phyloP scores from a whole-genome alignment of 1,140 invertebrate genomes.

The Maniola jurtina region DNA sequence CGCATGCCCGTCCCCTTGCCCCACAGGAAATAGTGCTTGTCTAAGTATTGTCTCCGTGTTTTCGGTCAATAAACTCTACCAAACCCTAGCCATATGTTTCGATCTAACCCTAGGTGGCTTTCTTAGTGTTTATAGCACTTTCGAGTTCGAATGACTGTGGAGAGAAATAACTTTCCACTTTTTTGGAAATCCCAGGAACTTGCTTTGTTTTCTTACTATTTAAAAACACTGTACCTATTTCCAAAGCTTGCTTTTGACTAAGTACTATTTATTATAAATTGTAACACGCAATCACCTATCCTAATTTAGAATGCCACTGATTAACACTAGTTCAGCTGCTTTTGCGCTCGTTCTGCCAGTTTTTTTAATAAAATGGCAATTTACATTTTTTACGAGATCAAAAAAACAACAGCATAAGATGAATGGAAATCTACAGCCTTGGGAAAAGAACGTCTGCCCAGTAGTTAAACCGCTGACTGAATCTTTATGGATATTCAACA shows the following conservation, averaged over 20 bases:
- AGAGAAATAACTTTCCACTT: background rate
- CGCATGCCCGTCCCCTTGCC: conserved; percentile 43
- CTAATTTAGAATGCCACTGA: background rate
- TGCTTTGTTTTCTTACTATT: background rate
- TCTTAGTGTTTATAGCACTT: background rate
- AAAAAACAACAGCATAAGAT: background rate
- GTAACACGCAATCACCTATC: no score
- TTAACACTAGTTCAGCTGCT: background rate
- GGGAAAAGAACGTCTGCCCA: conserved; percentile 16
- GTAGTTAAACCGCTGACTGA: conserved; percentile 30
- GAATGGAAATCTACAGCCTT: conserved; percentile 16
- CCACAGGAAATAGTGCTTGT: conserved; percentile 68
- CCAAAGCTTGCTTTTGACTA: no score
- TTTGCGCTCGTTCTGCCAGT: background rate
- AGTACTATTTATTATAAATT: no score
- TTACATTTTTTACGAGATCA: conserved; percentile 1
- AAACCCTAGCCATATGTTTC: conserved; percentile 5
- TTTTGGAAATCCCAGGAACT: background rate
- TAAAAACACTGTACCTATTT: background rate
- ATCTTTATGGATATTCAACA: conserved; percentile 56
- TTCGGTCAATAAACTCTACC: conserved; percentile 55
- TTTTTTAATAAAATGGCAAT: conserved; percentile 11
- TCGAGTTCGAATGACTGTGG: background rate
- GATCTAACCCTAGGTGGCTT: background rate
- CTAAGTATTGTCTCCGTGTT: conserved; percentile 46